These are phyloP conservation scores for Rhipidura dahli DNA, from an alignment of 2,113 vertebrate species.

Conservation along the genomic window DNA sequence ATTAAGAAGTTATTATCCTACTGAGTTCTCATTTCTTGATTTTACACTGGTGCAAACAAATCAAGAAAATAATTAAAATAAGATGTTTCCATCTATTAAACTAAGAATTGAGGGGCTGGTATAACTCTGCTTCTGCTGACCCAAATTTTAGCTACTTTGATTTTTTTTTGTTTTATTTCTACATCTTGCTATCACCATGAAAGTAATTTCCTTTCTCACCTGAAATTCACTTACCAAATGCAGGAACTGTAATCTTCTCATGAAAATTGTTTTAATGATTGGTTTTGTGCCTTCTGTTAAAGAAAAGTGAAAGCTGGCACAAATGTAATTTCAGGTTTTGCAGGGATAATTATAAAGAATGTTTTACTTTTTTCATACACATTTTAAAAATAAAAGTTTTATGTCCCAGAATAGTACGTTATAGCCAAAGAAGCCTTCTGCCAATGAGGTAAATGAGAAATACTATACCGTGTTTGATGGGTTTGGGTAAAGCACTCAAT, in stretches of 20 bases:
- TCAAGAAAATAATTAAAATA: not conserved
- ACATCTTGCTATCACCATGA: not conserved
- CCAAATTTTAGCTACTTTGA: not conserved
- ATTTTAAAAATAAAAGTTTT: not conserved
- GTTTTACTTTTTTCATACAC: not conserved
- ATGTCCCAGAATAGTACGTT: not conserved
- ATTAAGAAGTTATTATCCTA: not conserved
- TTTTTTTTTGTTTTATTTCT: not conserved
- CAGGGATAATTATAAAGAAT: not conserved
- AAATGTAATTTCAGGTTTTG: not conserved
- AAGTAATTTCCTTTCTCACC: not conserved
- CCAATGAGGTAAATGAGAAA: not conserved
- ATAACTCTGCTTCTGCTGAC: not conserved
- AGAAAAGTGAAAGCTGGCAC: not conserved
- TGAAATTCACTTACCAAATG: not conserved
- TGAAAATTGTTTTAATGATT: not conserved
- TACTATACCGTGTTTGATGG: not conserved
- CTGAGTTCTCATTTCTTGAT: not conserved
- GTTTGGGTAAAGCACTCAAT: not conserved
- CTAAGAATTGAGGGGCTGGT: accelerated
- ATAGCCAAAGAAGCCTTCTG: not conserved
- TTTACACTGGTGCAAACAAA: not conserved
- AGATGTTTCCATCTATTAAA: not conserved
- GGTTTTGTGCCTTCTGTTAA: not conserved
- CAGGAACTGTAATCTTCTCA: not conserved